Conservation (phyloP, 2,888 invertebrate genomes). For the Melinaea menophilus region DNA sequence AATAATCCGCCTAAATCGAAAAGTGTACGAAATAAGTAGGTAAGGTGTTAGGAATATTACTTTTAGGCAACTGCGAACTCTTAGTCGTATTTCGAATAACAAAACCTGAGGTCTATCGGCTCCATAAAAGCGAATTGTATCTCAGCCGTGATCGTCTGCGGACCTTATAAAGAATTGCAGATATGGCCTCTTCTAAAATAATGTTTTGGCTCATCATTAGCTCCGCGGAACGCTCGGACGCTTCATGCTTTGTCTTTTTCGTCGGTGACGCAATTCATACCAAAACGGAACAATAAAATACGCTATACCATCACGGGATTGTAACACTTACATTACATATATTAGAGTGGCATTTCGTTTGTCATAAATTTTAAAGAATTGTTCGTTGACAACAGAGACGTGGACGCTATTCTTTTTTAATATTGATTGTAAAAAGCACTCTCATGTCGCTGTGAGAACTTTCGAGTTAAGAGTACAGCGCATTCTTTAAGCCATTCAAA, state of each 20-base stretch:
- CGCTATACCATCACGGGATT: slow-evolving; percentile 33
- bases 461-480: slow-evolving; percentile 55
- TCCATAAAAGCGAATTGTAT: slow-evolving; percentile 61
- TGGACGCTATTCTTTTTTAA: slow-evolving; percentile 73
- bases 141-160: slow-evolving; percentile 48
- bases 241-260: slow-evolving; percentile 73
- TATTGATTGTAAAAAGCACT: slow-evolving; percentile 76
- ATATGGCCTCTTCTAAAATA: slow-evolving; percentile 61
- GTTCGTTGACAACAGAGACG: slow-evolving; percentile 77
- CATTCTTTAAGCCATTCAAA: slow-evolving; percentile 62
- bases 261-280: slow-evolving; percentile 74
- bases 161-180: slow-evolving; percentile 55
- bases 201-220: slow-evolving; percentile 73
- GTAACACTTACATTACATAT: slow-evolving; percentile 32
- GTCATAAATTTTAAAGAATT: slow-evolving; percentile 59
- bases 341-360: slow-evolving; percentile 39
- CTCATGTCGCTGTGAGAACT: slow-evolving; percentile 75
- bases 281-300: slow-evolving; percentile 67
- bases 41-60: not conserved
- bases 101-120: slow-evolving; percentile 49
- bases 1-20: not conserved
- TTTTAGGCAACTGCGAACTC: slow-evolving; percentile 6
- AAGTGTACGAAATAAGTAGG: not conserved
- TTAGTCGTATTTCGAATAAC: slow-evolving; percentile 9
- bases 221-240: slow-evolving; percentile 64